phyloP scores from a whole-genome alignment of 2,888 invertebrate species.

The Metacarcinus magister region DNA sequence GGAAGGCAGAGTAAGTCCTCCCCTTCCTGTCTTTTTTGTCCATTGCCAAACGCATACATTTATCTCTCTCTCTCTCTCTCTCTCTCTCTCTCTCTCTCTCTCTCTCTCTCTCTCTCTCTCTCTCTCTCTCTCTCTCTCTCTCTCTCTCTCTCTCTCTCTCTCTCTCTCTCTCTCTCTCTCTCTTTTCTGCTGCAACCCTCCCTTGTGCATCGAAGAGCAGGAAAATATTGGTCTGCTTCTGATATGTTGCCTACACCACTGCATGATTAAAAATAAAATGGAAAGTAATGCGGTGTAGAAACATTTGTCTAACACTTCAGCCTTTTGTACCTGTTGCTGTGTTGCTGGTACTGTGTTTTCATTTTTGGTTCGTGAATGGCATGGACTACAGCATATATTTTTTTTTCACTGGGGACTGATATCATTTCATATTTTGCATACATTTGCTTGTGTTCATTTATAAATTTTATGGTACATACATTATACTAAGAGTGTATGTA shows the following conservation, averaged over 20 bases:
- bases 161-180: neutral
- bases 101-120: conserved; percentile 41
- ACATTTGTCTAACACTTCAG: neutral
- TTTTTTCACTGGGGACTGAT: too few species aligned
- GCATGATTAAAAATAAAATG: neutral
- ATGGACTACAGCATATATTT: neutral
- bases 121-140: conserved; percentile 53
- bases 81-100: neutral
- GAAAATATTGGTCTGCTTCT: neutral
- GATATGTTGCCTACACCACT: neutral
- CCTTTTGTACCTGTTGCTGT: neutral
- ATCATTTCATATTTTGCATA: neutral
- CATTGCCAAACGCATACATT: too few species aligned
- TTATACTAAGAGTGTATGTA: neutral
- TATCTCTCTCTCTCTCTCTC: too few species aligned
- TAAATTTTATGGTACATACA: too few species aligned
- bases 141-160: neutral
- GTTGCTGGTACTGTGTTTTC: neutral
- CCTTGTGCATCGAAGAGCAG: neutral
- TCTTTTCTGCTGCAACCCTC: neutral
- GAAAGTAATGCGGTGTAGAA: neutral
- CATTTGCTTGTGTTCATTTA: neutral
- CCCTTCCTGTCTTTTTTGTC: neutral
- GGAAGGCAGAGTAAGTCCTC: neutral
- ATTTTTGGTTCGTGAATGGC: neutral